phyloP scores from a whole-genome alignment of 2,797 vertebrate genomes.

The Falco rusticolus region DNA sequence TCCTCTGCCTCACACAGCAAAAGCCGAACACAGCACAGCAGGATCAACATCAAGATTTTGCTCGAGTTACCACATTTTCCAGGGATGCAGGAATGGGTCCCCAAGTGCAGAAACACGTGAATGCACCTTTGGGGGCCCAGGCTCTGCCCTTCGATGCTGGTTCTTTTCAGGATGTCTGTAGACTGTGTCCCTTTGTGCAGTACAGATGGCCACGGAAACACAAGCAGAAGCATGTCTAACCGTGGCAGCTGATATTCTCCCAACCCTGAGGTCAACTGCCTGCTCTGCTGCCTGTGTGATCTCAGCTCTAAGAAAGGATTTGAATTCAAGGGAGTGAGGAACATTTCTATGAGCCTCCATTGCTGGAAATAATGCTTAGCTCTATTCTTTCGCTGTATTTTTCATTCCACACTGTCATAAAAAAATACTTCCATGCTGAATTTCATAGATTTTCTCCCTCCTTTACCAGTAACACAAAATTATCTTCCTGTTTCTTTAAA shows the following conservation, averaged over 20 bases:
- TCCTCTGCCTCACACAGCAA: neutral
- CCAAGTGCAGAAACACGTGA: neutral
- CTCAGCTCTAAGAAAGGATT: neutral
- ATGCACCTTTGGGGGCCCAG: neutral
- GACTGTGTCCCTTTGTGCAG: neutral
- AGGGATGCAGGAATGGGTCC: neutral
- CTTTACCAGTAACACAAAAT: neutral
- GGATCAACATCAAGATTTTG: neutral
- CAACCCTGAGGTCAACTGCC: neutral
- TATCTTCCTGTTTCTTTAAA: neutral
- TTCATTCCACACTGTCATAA: neutral
- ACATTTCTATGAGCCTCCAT: neutral
- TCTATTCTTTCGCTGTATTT: neutral
- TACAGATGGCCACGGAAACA: neutral
- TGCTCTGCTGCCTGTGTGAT: neutral
- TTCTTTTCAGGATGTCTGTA: neutral
- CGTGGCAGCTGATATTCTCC: neutral
- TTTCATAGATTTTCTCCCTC: neutral
- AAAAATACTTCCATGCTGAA: neutral
- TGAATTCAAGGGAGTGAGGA: neutral
- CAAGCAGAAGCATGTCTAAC: neutral
- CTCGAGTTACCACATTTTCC: neutral
- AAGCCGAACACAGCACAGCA: neutral
- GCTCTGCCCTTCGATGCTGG: neutral
- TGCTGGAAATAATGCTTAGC: neutral